Conservation (phyloP, 2,113 vertebrate genomes). For the Carassius carassius region DNA sequence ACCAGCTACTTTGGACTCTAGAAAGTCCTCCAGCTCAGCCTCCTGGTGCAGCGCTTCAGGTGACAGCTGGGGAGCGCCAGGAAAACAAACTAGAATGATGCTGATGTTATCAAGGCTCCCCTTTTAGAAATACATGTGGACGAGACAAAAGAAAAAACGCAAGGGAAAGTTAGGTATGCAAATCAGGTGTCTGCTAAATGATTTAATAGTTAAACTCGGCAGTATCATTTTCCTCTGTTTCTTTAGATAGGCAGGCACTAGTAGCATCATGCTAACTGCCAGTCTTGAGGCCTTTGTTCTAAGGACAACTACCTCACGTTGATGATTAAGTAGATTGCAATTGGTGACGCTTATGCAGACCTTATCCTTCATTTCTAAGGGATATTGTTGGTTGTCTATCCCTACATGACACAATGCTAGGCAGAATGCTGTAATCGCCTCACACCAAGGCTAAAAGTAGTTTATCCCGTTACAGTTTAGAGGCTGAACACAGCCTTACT, state of each 20-base stretch:
- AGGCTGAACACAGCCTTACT: slow-evolving; percentile 31
- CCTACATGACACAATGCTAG: neutral
- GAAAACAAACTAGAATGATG: slow-evolving; percentile 81
- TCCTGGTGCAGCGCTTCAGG: slow-evolving; percentile 78
- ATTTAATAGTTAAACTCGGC: slow-evolving; percentile 26
- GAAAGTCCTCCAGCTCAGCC: slow-evolving; percentile 73
- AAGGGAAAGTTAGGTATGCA: neutral
- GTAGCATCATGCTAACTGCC: neutral
- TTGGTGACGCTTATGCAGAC: slow-evolving; percentile 9
- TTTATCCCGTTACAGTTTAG: slow-evolving; percentile 42
- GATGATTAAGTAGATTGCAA: slow-evolving; percentile 9
- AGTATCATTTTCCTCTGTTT: neutral
- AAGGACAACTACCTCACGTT: slow-evolving; percentile 3
- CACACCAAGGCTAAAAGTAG: slow-evolving; percentile 44
- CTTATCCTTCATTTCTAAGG: slow-evolving; percentile 1
- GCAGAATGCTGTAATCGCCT: slow-evolving; percentile 48
- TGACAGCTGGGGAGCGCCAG: slow-evolving; percentile 77
- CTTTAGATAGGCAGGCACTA: slow-evolving; percentile 3
- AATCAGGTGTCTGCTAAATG: too few species aligned
- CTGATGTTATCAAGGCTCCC: slow-evolving; percentile 86
- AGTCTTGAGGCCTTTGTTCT: neutral
- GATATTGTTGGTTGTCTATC: slow-evolving; percentile 7
- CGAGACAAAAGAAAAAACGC: neutral
- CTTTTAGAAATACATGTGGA: slow-evolving; percentile 63
- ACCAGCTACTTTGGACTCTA: slow-evolving; percentile 81